phyloP scores from a whole-genome alignment of 2,797 vertebrate genomes.

The Sphaeramia orbicularis region DNA sequence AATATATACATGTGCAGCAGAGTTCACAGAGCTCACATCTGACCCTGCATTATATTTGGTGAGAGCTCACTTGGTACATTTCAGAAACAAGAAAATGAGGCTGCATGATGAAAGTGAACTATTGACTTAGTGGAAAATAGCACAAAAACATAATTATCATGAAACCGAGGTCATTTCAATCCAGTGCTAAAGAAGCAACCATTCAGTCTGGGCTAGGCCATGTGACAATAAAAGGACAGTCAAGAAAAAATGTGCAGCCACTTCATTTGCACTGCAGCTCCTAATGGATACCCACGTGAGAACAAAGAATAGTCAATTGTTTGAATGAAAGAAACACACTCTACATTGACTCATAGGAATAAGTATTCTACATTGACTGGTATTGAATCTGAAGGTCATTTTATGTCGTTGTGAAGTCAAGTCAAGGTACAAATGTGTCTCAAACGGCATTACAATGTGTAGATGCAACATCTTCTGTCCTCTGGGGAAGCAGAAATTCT shows the following conservation, averaged over 20 bases:
- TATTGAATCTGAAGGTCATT: constrained; percentile 47
- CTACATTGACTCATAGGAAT: constrained; percentile 1
- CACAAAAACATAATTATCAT: constrained; percentile 23
- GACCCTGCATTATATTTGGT: constrained; percentile 8
- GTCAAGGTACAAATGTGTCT: too few relatives aligned
- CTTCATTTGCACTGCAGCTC: neutral
- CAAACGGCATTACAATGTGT: too few relatives aligned
- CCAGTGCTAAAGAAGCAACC: constrained; percentile 1
- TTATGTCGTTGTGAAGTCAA: constrained; percentile 10
- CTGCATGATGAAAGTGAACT: constrained; percentile 16
- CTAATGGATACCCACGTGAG: constrained; percentile 30
- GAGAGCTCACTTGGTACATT: constrained; percentile 20
- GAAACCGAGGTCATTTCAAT: constrained; percentile 23
- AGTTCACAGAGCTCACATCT: constrained; percentile 16
- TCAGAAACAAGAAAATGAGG: constrained; percentile 21
- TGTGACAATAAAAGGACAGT: constrained; percentile 7
- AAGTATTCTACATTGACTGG: neutral
- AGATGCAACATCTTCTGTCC: too few relatives aligned
- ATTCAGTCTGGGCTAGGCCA: constrained; percentile 8
- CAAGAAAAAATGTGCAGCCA: neutral
- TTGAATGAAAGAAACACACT: constrained; percentile 27
- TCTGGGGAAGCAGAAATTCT: too few relatives aligned
- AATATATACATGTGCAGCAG: neutral
- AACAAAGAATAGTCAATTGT: constrained; percentile 26
- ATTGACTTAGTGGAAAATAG: constrained; percentile 50